Evolutionary conservation across 2,797 vertebrate species (phyloP).

Genomic region (Antrozous pallidus): DNA sequence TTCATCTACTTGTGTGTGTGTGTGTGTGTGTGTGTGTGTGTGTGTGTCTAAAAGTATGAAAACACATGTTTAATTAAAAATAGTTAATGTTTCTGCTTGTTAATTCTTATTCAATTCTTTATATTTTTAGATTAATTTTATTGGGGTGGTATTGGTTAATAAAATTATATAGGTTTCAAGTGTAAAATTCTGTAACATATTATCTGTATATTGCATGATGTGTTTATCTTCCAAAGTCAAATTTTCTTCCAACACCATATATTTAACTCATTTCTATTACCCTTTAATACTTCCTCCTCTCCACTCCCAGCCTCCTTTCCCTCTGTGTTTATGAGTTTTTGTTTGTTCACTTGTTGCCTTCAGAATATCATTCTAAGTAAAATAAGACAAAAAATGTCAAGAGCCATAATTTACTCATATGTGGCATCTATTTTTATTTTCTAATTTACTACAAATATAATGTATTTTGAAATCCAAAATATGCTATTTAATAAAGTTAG

Average conservation of each 20-base stretch:
- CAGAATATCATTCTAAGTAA: neutral
- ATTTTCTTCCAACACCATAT: neutral
- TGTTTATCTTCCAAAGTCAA: neutral
- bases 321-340: neutral
- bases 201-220: neutral
- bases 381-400: neutral
- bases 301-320: neutral
- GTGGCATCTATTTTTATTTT: neutral
- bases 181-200: neutral
- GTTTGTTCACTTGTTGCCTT: neutral
- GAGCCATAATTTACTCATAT: neutral
- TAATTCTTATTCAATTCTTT: neutral
- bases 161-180: neutral
- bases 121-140: neutral
- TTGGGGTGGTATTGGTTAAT: neutral
- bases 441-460: neutral
- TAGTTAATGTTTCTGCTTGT: neutral
- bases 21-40: neutral
- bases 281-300: neutral
- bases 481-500: neutral
- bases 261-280: neutral
- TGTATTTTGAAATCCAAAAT: neutral
- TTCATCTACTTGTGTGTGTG: neutral
- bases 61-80: neutral
- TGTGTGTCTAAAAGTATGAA: neutral